Base-by-base conservation (phyloP, 1,140 invertebrate genomes). In the Solenopsis invicta region DNA sequence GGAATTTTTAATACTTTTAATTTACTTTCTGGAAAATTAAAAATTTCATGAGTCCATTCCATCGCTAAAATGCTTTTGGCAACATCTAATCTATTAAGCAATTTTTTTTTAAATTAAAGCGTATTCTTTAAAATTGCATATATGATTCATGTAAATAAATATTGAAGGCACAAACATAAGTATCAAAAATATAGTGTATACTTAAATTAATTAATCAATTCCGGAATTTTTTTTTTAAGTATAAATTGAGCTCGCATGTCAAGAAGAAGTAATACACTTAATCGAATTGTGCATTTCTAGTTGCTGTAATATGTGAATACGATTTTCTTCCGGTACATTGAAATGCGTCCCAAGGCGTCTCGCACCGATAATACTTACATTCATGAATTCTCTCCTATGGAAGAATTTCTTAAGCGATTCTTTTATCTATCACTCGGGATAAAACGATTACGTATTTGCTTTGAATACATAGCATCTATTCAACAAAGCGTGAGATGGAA, bases 321-420 rank as follows among this genome's bases (percentile, higher is more conserved):
- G 34, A 72, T 72, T 72, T 59, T 81, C 45, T 81, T 81, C 34
- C 21, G 21, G 13, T 45, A 81, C 48, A 81, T 80, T 80, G 69
- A 80, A 69, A 80, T 41, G 37, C 10, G 13, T 52, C 21, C n/a
- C 34, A 9, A 29, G 10, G 50, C 64, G 13, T 41, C 45, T 48
- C n/a, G 29, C 8, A 41, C 5, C 29, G 62, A 50, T 54, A 71
- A 82, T 52, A 50, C 18, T 9, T 62, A 62, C 76, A 62, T 45
- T 34, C n/a, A 9, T 41, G 16, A 16, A 18, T 24, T 76, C 12
- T 45, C 10, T 21, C 0, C 29, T 37, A 12, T 5, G 18, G 50
- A 6, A 56, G 21, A 86, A 67, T 78, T 67, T 69, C 84, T 78
- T 48, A 54, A 85, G 61, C 54, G 74, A 78, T 78, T 80, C 37